Conservation (phyloP, 2,888 invertebrate genomes). For the Orthosia incerta region DNA sequence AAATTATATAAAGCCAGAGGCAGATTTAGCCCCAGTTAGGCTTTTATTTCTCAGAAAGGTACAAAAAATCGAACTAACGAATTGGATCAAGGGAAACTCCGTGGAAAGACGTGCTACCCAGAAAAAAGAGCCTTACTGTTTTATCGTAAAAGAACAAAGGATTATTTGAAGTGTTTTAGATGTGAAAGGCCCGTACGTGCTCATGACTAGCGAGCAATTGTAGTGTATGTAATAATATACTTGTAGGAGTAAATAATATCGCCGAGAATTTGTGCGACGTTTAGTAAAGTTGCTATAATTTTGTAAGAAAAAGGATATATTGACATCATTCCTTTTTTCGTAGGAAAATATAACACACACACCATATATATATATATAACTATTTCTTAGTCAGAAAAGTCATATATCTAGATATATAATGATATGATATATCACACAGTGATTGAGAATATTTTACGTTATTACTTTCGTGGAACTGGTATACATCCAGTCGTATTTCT, state of each 20-base stretch:
- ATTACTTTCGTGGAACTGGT: too few species aligned
- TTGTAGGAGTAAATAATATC: conserved; percentile 7
- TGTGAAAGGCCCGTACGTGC: conserved; percentile 36
- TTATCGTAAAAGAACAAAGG: conserved; percentile 63
- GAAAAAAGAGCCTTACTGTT: conserved; percentile 42
- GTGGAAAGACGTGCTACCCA: conserved; percentile 25
- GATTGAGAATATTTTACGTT: too few species aligned
- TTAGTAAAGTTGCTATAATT: conserved; percentile 3
- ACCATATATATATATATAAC: too few species aligned
- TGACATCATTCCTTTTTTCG: conserved; percentile 8
- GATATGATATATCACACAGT: too few species aligned
- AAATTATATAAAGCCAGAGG: background rate
- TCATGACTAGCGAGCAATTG: conserved; percentile 11
- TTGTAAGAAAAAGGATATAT: background rate
- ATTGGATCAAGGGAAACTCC: conserved; percentile 44
- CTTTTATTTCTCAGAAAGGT: conserved; percentile 22
- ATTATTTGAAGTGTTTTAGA: conserved; percentile 58
- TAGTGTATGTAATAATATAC: conserved; percentile 9
- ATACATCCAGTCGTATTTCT: too few species aligned
- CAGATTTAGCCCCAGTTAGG: background rate
- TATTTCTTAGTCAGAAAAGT: too few species aligned
- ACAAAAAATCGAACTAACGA: conserved; percentile 53
- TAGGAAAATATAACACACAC: background rate
- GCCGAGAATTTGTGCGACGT: background rate
- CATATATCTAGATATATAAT: too few species aligned